These are phyloP conservation scores for Platyura marginata DNA, from an alignment of 1,140 invertebrate genomes.

Conservation along the genomic window DNA sequence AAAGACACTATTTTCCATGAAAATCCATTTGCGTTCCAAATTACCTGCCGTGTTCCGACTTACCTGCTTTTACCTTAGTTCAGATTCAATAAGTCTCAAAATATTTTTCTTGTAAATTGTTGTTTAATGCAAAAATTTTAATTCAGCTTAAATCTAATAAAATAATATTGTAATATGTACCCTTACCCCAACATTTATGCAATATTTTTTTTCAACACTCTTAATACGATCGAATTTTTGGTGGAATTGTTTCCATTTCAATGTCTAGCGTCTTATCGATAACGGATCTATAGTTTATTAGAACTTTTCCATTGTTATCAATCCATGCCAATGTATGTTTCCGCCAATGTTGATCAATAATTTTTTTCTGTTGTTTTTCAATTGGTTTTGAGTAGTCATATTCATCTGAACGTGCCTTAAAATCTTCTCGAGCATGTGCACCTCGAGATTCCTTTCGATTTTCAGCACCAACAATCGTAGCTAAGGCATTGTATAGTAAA, in stretches of 20 bases:
- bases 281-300: constrained; percentile 72
- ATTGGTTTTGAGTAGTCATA: constrained; percentile 84
- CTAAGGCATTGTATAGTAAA: constrained; percentile 80
- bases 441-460: constrained; percentile 95
- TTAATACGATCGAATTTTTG: constrained; percentile 81
- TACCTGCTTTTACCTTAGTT: no score
- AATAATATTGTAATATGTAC: no score
- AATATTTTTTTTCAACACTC: no score
- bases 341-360: constrained; percentile 80
- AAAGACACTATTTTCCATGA: no score
- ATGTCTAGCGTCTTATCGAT: constrained; percentile 77
- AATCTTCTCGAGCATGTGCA: constrained; percentile 95
- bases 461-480: constrained; percentile 82
- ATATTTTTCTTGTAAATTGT: no score
- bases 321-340: constrained; percentile 80
- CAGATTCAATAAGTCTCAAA: no score
- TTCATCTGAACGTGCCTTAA: constrained; percentile 77
- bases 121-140: no score
- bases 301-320: constrained; percentile 54
- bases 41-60: no score
- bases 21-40: no score
- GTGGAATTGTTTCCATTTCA: constrained; percentile 67
- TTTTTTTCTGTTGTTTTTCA: constrained; percentile 47
- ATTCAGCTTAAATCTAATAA: no score
- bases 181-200: no score